Conservation (phyloP, 1,140 invertebrate species). For the Saccostrea echinata region DNA sequence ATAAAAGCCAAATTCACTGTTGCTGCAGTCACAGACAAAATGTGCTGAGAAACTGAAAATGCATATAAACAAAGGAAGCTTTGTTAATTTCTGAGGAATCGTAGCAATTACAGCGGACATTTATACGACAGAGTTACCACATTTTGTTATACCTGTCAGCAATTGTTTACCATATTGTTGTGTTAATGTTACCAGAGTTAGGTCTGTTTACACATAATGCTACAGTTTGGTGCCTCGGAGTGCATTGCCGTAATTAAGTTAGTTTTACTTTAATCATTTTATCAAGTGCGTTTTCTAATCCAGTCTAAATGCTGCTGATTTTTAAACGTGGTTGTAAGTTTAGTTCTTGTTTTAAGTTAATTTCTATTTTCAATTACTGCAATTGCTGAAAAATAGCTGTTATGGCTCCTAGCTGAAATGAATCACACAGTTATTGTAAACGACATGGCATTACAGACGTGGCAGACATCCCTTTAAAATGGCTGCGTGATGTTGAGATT, state of each 20-base stretch:
- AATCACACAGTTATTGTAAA: slow-evolving; percentile 26
- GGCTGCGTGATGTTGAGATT: background rate
- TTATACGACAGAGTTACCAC: background rate
- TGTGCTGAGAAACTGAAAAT: background rate
- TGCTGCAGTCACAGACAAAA: background rate
- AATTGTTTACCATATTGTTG: background rate
- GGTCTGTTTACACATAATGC: background rate
- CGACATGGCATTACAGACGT: background rate
- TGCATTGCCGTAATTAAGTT: background rate
- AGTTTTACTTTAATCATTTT: slow-evolving; percentile 4
- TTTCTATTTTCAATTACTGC: slow-evolving; percentile 12
- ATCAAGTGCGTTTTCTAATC: background rate
- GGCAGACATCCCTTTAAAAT: background rate
- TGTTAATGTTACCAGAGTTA: background rate
- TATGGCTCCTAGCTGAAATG: background rate
- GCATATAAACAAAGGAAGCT: background rate
- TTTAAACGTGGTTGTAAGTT: background rate
- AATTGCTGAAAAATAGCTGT: background rate
- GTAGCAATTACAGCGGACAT: background rate
- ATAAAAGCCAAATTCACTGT: background rate
- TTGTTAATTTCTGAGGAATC: background rate
- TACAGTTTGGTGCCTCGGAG: background rate
- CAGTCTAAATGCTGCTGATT: background rate
- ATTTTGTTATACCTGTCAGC: background rate
- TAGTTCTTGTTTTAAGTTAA: background rate